Percentiles rank a stretch among this genome's conserved stretches.
phyloP scores from a whole-genome alignment of 2,797 vertebrate genomes.

The Helostoma temminkii region DNA sequence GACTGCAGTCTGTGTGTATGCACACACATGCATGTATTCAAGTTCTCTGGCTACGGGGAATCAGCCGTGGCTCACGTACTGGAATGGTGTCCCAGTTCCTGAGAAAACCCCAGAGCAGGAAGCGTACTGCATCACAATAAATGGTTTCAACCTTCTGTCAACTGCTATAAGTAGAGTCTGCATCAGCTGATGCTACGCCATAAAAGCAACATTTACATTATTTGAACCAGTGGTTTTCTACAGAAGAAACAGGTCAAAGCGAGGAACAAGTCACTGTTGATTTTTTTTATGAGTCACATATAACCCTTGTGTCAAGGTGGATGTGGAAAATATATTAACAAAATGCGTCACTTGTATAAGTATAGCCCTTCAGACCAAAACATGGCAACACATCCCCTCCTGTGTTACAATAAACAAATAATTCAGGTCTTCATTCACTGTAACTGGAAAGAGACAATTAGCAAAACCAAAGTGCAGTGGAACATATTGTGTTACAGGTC shows the following conservation, averaged over 20 bases:
- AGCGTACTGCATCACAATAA: conserved; percentile 38
- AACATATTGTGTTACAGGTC: conserved; percentile 23
- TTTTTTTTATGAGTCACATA: conserved; percentile 1
- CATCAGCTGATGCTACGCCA: conserved; percentile 26
- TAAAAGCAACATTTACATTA: conserved; percentile 9
- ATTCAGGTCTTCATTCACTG: conserved; percentile 40
- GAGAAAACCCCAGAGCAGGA: conserved; percentile 51
- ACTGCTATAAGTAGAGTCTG: conserved; percentile 25
- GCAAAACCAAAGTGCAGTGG: conserved; percentile 25
- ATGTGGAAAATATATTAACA: conserved; percentile 9
- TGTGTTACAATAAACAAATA: conserved; percentile 46
- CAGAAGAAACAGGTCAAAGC: conserved; percentile 11
- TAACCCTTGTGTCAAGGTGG: conserved; percentile 37
- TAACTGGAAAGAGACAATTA: conserved; percentile 52
- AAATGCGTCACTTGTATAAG: conserved; percentile 45
- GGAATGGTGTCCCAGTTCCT: conserved; percentile 69
- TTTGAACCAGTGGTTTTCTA: conserved; percentile 21
- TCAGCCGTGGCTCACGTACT: conserved; percentile 51
- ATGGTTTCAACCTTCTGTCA: conserved; percentile 39
- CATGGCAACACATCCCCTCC: conserved; percentile 48
- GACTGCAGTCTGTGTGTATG: conserved; percentile 44
- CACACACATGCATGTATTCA: conserved; percentile 45
- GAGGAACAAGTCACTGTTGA: background rate
- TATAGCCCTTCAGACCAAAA: conserved; percentile 40
- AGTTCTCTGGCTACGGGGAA: conserved; percentile 46